These are phyloP conservation scores for Chrysina gloriosa DNA, from an alignment of 2,888 invertebrate species.

Conservation along the genomic window DNA sequence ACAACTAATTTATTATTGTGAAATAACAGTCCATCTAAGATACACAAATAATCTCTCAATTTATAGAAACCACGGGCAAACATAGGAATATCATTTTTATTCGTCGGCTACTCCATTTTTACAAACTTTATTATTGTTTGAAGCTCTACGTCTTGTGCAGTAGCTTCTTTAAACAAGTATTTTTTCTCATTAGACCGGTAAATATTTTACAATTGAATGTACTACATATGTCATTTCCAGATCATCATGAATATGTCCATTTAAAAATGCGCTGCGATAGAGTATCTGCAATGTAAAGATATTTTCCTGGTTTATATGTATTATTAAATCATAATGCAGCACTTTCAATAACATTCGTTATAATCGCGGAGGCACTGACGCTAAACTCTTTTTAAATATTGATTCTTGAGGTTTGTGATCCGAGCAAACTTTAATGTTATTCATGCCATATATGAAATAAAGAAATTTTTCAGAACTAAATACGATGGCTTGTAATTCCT, in stretches of 20 bases:
- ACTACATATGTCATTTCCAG: not conserved
- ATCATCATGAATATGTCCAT: not conserved
- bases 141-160: not conserved
- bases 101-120: no score
- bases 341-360: not conserved
- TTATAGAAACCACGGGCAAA: no score
- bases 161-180: not conserved
- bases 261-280: not conserved
- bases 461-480: slow-evolving; percentile 39
- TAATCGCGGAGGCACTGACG: slow-evolving; percentile 16
- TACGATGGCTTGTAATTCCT: slow-evolving; percentile 38
- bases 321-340: not conserved
- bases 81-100: no score
- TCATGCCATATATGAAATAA: slow-evolving; percentile 35
- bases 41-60: no score
- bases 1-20: no score
- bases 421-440: slow-evolving; percentile 22
- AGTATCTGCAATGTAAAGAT: not conserved
- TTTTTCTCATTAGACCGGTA: not conserved
- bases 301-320: not conserved
- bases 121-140: no score
- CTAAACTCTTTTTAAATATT: slow-evolving; percentile 35
- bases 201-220: not conserved
- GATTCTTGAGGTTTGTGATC: slow-evolving; percentile 43
- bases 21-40: no score